Base-by-base conservation (phyloP, 1,140 invertebrate genomes). In the Drosophila nigromelanica region DNA sequence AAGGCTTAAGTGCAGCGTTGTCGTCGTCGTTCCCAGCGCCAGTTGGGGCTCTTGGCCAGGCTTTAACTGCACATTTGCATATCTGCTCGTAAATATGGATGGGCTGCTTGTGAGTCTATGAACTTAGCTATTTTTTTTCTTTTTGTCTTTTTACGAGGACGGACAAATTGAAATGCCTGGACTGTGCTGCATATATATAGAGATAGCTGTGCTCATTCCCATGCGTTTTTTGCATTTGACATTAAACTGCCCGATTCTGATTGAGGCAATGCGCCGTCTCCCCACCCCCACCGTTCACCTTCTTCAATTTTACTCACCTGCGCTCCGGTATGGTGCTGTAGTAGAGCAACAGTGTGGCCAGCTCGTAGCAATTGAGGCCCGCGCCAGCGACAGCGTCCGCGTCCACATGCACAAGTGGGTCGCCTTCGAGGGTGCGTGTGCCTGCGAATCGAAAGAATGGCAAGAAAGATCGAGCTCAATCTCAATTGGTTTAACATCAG, bases 271-370 rank as follows among this genome's bases (percentile, higher is more conserved):
- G n/a, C n/a, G n/a, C n/a, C n/a, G n/a, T n/a, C n/a, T 18, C 18
- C 18, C 18, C 18, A 18, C 18, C 18, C 18, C 18, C 18, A 18
- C 18, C 18, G n/a, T 18, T 1, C 18, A 24, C 30, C 8, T 24
- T n/a, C 47, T 4, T 27, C 15, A 3, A 5, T 11, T n/a, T 39
- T 4, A 89, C 92, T 93, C 92, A 94, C 94, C 92, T 87, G 72
- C 83, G 92, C 55, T 91, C 86, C 18, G 93, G 93, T 78, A 94
- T 92, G 40, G 93, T 93, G 50, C 92, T 92, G 87, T 94, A 94
- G 91, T 94, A 94, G 54, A 94, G 89, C 48, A 94, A 72, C 62
- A 94, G 78, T 60, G 93, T 93, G 48, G 93, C 93, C 58, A 94
- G 91, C 89, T 94, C 93, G 60, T 93, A 93, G 77, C 93, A 93